Evolutionary conservation across 2,888 invertebrate species (phyloP), one percentile per base, ranked within the genome.

Genomic region (Pheosia tremula): DNA sequence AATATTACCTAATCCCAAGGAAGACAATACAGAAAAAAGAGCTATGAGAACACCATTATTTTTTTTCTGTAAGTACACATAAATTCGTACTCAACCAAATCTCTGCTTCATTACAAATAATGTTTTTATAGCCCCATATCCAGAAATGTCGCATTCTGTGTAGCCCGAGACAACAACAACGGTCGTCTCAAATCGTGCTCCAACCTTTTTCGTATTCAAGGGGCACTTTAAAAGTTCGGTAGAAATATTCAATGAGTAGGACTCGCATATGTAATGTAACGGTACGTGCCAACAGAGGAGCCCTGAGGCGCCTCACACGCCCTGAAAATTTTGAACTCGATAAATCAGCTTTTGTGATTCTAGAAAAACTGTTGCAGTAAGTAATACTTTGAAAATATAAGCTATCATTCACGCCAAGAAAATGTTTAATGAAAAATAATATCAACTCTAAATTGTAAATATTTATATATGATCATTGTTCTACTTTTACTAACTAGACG

Each of bases 181-280:
- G 49, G 58, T 58, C 59, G 53, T 59, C 59, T 64, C 56, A 68
- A 74, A 77, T 72, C 68, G 64, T 63, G 67, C 61, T 72, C 75
- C 71, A 71, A 75, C 78, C 74, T 75, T 76, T 78, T 82, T 73
- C 81, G 75, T 81, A 80, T 85, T 83, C 81, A 77, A 74, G 67
- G 57, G 77, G 76, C 80, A 78, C 78, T 81, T 84, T 75, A 75
- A 78, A 81, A 83, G 80, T 85, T 82, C 70, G 71, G 68, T 72
- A 71, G 69, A 81, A 84, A 84, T 81, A 81, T 83, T 80, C 81
- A 82, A 81, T 81, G 79, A 79, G 58, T 43, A 24, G 24, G 49
- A 59, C 65, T 77, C 75, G 24, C 24, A 24, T 24, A 24, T 24
- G 24, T 24, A 77, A 74, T 74, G 78, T 74, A 73, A 66, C 68